Evolutionary conservation across 1,140 invertebrate species (phyloP).

Genomic region (Drosophila arawakana): DNA sequence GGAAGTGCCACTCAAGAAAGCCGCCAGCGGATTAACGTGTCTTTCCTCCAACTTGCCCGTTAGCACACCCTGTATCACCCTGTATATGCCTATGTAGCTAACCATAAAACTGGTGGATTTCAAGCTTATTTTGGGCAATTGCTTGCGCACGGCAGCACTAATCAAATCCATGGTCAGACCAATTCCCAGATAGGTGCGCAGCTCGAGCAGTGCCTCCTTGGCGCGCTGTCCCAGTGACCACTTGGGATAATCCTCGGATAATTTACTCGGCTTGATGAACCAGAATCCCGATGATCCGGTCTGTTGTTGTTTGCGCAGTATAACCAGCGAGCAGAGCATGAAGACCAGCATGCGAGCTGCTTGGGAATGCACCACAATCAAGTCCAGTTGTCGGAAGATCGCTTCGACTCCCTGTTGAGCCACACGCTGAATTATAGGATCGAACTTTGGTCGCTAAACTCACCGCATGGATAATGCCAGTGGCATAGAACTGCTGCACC

Average conservation of each 20-base stretch:
- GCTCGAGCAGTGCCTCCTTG: constrained; percentile 24
- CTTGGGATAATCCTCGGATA: constrained; percentile 30
- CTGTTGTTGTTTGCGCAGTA: constrained; percentile 46
- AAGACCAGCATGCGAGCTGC: constrained; percentile 50
- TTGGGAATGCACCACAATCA: constrained; percentile 41
- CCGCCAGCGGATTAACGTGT: constrained; percentile 33
- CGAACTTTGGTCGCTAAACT: background rate
- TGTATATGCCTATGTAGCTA: constrained; percentile 52
- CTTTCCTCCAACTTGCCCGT: constrained; percentile 3
- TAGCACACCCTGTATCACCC: constrained; percentile 44
- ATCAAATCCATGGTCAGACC: constrained; percentile 49
- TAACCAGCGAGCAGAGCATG: constrained; percentile 52
- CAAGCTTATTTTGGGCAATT: constrained; percentile 10
- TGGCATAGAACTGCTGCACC: constrained; percentile 45
- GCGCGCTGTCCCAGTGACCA: constrained; percentile 5
- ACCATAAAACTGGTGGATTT: constrained; percentile 51
- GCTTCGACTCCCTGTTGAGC: constrained; percentile 43
- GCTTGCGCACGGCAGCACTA: constrained; percentile 15
- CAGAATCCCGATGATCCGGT: constrained; percentile 52
- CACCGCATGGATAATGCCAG: constrained; percentile 48
- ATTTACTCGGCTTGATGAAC: constrained; percentile 52
- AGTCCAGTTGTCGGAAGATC: constrained; percentile 34
- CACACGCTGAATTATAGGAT: background rate
- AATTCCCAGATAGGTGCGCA: constrained; percentile 48
- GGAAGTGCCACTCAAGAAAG: constrained; percentile 49